Conservation (phyloP, 2,888 invertebrate species). For the Thymelicus acteon region DNA sequence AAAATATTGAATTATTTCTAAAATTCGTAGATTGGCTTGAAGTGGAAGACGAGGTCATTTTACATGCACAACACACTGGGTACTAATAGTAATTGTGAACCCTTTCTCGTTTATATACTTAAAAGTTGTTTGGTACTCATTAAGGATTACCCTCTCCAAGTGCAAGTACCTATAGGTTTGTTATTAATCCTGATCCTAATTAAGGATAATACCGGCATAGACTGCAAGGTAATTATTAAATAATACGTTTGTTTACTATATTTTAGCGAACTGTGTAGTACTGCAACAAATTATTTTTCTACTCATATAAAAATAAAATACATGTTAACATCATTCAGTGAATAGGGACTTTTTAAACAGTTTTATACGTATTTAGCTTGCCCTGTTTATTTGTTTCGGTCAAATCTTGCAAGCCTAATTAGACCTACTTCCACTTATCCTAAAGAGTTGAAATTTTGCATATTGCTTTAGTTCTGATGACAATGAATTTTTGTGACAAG, state of each 20-base stretch:
- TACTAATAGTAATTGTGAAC: slow-evolving; percentile 10
- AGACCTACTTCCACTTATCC: no score
- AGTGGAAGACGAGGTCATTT: background rate
- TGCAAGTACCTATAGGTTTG: background rate
- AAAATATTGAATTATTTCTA: slow-evolving; percentile 3
- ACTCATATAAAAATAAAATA: no score
- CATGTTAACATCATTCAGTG: no score
- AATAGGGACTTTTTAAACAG: no score
- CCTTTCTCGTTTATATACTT: slow-evolving; percentile 38
- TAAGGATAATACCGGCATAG: slow-evolving; percentile 20
- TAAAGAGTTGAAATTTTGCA: no score
- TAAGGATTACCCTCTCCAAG: slow-evolving; percentile 30
- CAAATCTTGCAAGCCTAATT: no score
- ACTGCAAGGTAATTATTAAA: background rate
- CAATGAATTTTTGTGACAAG: no score
- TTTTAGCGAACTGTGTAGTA: no score
- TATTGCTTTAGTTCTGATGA: no score
- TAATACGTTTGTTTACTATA: background rate
- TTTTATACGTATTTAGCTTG: no score
- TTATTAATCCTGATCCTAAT: slow-evolving; percentile 25
- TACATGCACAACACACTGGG: slow-evolving; percentile 15
- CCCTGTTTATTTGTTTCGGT: no score
- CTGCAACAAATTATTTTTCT: no score
- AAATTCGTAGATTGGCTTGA: background rate
- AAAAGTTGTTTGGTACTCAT: slow-evolving; percentile 28